Evolutionary conservation across 2,797 vertebrate species (phyloP), one percentile per base, ranked within the genome.

Genomic region (Hydrocynus forskahlii): DNA sequence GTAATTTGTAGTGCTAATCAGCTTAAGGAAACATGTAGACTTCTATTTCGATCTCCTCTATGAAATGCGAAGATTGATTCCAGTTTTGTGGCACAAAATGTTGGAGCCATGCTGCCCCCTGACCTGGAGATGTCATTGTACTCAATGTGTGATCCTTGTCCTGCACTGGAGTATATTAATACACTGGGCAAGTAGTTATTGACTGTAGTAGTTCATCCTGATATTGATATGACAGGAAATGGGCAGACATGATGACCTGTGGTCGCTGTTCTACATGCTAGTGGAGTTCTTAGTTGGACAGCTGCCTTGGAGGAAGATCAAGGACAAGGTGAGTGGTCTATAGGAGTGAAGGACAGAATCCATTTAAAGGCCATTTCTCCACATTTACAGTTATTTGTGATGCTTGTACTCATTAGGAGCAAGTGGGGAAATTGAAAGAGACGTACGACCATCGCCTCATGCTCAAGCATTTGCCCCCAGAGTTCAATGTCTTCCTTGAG

Each of bases 201-300:
- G n/a, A 76, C 59, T 73, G 16, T 77, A 66, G 12, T 25, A 45
- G 52, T 50, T 57, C 38, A 16, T 66, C 72, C 40, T 59, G 13
- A 40, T 79, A 16, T 35, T 59, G 13, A 38, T 73, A 77, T 68
- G 83, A 77, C 93, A 99, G 98, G 98, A 99, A 91, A 99, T 99
- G 97, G 98, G 97, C 80, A 95, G 98, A 48, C 98, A 99, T 72
- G 98, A 99, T 81, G 98, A 99, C 89, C 95, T 99, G 78, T 99
- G 98, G 98, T 99, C 98, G 84, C 94, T 99, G 59, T 99, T 98
- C 93, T 99, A 99, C 93, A 99, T 99, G 98, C 91, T 99, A 91
- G 97, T 99, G 83, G 98, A 99, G 87, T 99, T 99, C 91, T 94
- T 98, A 78, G 95, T 98, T 72, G 98, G 98, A 54, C 98, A 99